Conservation (phyloP, 2,888 invertebrate genomes). For the Ariolimax columbianus region DNA sequence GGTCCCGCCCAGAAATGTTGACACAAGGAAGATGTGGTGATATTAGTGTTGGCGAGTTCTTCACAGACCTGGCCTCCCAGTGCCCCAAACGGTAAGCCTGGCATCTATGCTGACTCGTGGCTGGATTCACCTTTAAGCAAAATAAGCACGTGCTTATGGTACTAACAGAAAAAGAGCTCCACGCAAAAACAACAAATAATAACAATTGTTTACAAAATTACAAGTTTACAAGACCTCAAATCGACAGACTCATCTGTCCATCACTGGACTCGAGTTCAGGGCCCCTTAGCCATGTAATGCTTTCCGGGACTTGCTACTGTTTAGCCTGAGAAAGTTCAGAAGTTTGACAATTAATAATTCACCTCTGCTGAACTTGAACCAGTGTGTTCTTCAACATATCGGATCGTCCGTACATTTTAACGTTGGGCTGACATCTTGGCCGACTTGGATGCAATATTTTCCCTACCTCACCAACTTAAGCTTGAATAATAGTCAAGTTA, state of each 20-base stretch:
- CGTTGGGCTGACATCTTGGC: conserved; percentile 28
- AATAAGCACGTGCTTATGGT: too few species aligned
- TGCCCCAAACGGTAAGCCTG: background rate
- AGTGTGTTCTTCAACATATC: background rate
- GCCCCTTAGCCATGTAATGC: too few species aligned
- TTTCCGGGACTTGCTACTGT: too few species aligned
- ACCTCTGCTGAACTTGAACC: background rate
- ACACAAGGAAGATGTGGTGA: conserved; percentile 9
- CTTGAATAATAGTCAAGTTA: background rate
- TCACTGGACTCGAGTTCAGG: too few species aligned
- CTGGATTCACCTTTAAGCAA: too few species aligned
- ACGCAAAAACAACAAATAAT: too few species aligned
- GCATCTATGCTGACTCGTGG: too few species aligned
- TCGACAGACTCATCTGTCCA: too few species aligned
- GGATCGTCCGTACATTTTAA: conserved; percentile 14
- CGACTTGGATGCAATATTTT: background rate
- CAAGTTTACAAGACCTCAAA: too few species aligned
- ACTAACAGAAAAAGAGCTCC: too few species aligned
- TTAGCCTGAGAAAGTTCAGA: background rate
- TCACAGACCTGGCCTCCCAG: background rate
- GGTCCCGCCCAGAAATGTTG: background rate
- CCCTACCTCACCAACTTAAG: background rate
- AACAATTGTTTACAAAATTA: too few species aligned
- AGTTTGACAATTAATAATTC: background rate
- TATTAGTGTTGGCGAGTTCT: background rate